A percentile compares a stretch with the other conserved stretches of the same genome.
These are phyloP conservation scores for Myiotriccus ornatus DNA, from an alignment of 2,797 vertebrate genomes.

Conservation along the genomic window DNA sequence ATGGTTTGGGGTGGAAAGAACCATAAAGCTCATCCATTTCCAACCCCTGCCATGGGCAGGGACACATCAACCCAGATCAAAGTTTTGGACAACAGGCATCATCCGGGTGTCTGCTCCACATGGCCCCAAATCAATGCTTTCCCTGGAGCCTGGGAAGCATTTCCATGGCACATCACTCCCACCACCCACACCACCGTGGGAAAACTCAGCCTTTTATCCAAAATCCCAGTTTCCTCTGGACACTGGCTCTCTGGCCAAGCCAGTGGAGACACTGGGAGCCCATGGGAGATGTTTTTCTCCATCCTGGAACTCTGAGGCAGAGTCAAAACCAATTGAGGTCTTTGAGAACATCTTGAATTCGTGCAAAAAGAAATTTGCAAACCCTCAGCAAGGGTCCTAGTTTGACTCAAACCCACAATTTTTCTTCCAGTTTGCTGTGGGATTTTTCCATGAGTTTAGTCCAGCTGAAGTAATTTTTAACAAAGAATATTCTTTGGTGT, in stretches of 20 bases:
- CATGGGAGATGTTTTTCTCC: background rate
- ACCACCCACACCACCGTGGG: background rate
- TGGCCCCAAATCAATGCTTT: too few relatives aligned
- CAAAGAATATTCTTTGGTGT: background rate
- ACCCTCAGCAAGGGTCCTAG: background rate
- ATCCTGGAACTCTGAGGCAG: background rate
- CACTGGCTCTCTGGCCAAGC: background rate
- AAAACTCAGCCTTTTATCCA: background rate
- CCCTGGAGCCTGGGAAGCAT: background rate
- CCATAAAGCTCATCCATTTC: fast-evolving
- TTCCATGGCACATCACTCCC: background rate
- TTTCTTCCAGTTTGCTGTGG: background rate
- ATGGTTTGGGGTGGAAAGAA: background rate
- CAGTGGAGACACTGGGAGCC: background rate
- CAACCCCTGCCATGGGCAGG: background rate
- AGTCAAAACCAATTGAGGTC: background rate
- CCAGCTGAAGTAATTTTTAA: background rate
- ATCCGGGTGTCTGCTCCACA: background rate
- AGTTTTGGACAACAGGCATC: background rate
- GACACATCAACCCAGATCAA: background rate
- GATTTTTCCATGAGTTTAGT: background rate
- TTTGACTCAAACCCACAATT: background rate
- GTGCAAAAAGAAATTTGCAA: background rate
- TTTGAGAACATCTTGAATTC: background rate
- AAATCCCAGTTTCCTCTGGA: background rate